phyloP scores from a whole-genome alignment of 2,113 vertebrate species.

The Petromus typicus region DNA sequence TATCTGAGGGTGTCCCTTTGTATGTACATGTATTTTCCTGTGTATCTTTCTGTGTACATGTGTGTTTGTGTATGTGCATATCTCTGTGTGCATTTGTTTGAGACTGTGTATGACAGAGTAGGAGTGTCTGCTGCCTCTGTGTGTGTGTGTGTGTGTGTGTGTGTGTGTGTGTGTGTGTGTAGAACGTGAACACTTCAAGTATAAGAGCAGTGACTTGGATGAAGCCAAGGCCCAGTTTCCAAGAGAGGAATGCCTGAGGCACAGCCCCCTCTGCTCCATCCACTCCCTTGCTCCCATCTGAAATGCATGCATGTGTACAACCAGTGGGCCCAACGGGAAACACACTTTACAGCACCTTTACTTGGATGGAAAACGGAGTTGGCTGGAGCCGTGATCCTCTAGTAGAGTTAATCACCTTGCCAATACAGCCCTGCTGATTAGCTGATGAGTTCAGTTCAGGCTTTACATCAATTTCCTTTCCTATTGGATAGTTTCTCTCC shows the following conservation, averaged over 20 bases:
- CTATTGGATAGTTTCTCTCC: constrained; percentile 45
- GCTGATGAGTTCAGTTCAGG: neutral
- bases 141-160: neutral
- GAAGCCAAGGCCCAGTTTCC: neutral
- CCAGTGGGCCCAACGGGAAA: neutral
- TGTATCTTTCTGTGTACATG: neutral
- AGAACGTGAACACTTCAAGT: neutral
- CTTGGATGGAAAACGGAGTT: neutral
- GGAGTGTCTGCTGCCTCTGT: neutral
- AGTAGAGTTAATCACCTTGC: constrained; percentile 48
- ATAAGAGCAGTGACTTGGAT: neutral
- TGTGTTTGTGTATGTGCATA: neutral
- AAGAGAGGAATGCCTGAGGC: neutral
- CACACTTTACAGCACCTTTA: neutral
- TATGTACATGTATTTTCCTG: neutral
- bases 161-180: neutral
- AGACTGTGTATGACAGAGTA: neutral
- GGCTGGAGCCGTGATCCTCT: neutral
- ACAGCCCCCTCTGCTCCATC: neutral
- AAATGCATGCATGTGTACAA: neutral
- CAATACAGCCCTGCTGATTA: constrained; percentile 46
- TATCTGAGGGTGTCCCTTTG: neutral
- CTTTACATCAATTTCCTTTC: constrained; percentile 52
- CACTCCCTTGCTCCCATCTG: neutral
- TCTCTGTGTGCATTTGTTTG: too few species aligned